A percentile compares a stretch with the other conserved stretches of the same genome.
Conservation (phyloP, 2,797 vertebrate genomes). For the Morus bassanus region DNA sequence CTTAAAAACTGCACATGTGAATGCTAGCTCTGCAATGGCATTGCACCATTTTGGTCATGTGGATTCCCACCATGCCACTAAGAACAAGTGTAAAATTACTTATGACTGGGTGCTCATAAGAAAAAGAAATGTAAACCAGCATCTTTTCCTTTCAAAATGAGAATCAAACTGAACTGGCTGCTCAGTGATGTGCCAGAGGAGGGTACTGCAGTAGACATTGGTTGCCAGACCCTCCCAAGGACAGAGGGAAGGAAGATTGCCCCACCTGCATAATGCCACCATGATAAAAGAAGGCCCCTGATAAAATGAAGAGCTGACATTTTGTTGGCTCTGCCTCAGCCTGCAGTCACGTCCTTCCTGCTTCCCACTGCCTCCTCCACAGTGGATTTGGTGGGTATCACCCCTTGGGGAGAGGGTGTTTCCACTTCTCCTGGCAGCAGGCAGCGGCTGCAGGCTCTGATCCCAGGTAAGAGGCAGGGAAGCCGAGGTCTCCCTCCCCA, state of each 20-base stretch:
- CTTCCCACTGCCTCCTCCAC: background rate
- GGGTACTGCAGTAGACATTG: fast-evolving
- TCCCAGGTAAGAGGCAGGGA: background rate
- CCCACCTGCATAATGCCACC: background rate
- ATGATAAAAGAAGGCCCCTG: fast-evolving
- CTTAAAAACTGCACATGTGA: background rate
- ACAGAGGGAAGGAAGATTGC: background rate
- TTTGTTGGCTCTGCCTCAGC: background rate
- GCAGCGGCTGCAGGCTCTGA: background rate
- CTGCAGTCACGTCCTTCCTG: background rate
- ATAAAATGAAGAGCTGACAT: background rate
- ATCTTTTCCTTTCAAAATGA: background rate
- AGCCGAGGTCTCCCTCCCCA: background rate
- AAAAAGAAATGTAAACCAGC: background rate
- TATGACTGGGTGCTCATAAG: background rate
- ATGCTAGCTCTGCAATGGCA: background rate
- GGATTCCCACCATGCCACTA: background rate
- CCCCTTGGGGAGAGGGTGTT: background rate
- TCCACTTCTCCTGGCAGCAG: background rate
- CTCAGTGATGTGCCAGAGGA: background rate
- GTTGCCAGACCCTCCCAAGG: background rate
- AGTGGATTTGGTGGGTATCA: background rate
- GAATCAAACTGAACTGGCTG: background rate
- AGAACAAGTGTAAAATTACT: background rate
- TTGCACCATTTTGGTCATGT: background rate